These are phyloP conservation scores for Furcifer pardalis DNA, from an alignment of 2,797 vertebrate species.

Conservation along the genomic window DNA sequence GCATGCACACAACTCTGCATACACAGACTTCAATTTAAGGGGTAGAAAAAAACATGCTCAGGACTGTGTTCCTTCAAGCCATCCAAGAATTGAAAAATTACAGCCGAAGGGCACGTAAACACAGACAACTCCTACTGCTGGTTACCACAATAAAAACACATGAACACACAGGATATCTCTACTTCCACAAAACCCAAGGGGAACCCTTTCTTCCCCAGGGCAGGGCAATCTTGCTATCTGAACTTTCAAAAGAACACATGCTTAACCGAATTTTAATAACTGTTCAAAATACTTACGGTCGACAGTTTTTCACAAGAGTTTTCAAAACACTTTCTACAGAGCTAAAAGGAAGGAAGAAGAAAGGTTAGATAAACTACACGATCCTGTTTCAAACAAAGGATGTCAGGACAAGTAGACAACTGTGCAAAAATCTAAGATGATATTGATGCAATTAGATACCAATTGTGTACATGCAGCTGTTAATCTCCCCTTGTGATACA, in stretches of 20 bases:
- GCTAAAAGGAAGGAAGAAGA: conserved; percentile 73
- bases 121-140: not conserved
- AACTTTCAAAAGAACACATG: not conserved
- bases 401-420: conserved; percentile 49
- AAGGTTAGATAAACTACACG: conserved; percentile 45
- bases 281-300: conserved; percentile 88
- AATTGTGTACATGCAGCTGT: conserved; percentile 75
- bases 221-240: not conserved
- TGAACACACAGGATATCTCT: not conserved
- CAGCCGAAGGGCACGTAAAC: not conserved
- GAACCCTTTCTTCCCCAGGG: too few species aligned
- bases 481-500: conserved; percentile 51
- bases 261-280: not conserved
- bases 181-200: not conserved
- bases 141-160: not conserved
- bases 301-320: conserved; percentile 94
- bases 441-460: conserved; percentile 71
- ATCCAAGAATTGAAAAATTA: not conserved
- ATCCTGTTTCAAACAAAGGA: conserved; percentile 55
- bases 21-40: too few species aligned
- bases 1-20: not conserved
- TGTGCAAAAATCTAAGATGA: conserved; percentile 59
- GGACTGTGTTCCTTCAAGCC: not conserved
- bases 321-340: conserved; percentile 95
- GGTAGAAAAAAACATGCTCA: not conserved